Conservation (phyloP, 2,888 invertebrate genomes). For the Eupithecia subfuscata region DNA sequence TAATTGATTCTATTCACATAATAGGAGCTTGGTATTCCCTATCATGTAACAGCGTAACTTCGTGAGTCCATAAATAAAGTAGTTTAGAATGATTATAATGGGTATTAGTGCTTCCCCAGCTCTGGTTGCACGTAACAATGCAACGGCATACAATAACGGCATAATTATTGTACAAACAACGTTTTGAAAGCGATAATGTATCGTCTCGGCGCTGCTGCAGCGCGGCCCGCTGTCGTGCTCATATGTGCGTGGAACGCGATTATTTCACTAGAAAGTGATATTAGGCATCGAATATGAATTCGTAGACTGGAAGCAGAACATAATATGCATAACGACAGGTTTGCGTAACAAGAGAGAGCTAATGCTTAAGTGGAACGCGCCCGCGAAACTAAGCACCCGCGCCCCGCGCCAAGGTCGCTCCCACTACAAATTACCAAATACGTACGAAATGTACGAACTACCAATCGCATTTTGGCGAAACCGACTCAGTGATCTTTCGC, state of each 20-base stretch:
- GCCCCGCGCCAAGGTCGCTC: conserved; percentile 71
- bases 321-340: conserved; percentile 81
- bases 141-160: conserved; percentile 34
- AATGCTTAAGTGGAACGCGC: conserved; percentile 77
- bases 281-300: conserved; percentile 70
- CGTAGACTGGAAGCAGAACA: conserved; percentile 72
- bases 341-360: conserved; percentile 84
- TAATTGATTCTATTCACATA: background rate
- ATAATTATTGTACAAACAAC: conserved; percentile 37
- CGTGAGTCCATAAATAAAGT: conserved; percentile 13
- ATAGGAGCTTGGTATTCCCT: background rate
- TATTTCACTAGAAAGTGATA: conserved; percentile 73
- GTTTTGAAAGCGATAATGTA: conserved; percentile 45
- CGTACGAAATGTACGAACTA: conserved; percentile 10
- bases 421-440: conserved; percentile 44
- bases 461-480: conserved; percentile 34
- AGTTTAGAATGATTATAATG: conserved; percentile 15
- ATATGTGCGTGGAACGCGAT: conserved; percentile 52
- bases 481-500: conserved; percentile 20
- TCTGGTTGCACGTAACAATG: conserved; percentile 31
- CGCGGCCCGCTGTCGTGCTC: conserved; percentile 39
- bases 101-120: conserved; percentile 21
- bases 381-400: conserved; percentile 74
- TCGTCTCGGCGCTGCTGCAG: conserved; percentile 24
- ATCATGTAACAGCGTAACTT: background rate